These are phyloP conservation scores for Portevinia maculata DNA, from an alignment of 2,888 invertebrate genomes.

Conservation along the genomic window DNA sequence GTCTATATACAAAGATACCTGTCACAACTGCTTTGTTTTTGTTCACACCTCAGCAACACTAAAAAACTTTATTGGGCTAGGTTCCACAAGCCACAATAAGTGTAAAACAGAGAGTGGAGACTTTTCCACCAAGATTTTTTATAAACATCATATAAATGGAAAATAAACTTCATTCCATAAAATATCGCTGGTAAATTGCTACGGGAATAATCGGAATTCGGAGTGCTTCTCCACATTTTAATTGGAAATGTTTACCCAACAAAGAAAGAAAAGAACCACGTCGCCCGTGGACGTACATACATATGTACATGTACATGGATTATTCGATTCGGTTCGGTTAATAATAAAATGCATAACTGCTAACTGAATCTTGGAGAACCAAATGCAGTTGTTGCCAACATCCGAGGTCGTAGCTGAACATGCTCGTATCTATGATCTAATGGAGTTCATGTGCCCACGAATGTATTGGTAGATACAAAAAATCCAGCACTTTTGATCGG, in stretches of 20 bases:
- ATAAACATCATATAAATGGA: not conserved
- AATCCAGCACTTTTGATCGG: no score
- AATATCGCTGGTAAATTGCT: slow-evolving; percentile 20
- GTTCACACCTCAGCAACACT: no score
- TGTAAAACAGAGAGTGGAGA: no score
- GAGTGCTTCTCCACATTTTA: slow-evolving; percentile 19
- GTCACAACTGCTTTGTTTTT: no score
- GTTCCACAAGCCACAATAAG: no score
- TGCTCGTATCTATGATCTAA: slow-evolving; percentile 28
- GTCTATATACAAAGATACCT: no score
- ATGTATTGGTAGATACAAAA: slow-evolving; percentile 22
- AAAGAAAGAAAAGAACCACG: slow-evolving; percentile 45
- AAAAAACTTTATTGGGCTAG: no score
- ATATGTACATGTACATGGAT: no score
- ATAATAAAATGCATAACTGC: slow-evolving; percentile 55
- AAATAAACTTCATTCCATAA: not conserved
- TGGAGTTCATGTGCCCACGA: slow-evolving; percentile 22
- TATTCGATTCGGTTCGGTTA: slow-evolving; percentile 34
- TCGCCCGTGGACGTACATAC: slow-evolving; percentile 18
- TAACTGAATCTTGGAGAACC: slow-evolving; percentile 55
- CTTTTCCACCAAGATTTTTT: no score
- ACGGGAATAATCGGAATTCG: slow-evolving; percentile 62
- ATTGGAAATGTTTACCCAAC: slow-evolving; percentile 37
- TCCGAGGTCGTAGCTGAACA: slow-evolving; percentile 24
- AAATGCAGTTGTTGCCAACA: slow-evolving; percentile 53